Percentiles rank a stretch among this genome's conserved stretches.
These are phyloP conservation scores for Acrocyrtus sp. DNA, from an alignment of 2,888 invertebrate species.

Conservation along the genomic window DNA sequence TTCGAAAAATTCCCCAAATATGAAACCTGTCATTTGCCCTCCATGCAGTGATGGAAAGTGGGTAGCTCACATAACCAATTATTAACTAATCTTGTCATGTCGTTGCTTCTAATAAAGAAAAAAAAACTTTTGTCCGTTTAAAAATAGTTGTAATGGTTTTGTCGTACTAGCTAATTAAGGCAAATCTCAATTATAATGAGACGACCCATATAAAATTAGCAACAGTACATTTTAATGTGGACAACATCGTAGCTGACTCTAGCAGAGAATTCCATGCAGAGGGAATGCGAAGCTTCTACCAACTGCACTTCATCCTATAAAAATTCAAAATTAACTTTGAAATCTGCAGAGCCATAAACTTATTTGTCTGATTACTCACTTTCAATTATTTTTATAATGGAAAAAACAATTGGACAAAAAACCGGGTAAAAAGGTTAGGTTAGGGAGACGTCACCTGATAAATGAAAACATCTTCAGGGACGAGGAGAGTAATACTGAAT, in stretches of 20 bases:
- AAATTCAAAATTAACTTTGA: not conserved
- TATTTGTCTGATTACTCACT: constrained; percentile 11
- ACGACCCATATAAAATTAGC: constrained; percentile 4
- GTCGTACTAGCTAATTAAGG: constrained; percentile 14
- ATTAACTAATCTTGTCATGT: no score
- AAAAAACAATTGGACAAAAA: constrained; percentile 30
- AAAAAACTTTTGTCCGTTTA: no score
- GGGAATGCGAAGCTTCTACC: constrained; percentile 38
- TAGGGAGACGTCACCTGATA: constrained; percentile 6
- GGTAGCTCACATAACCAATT: no score
- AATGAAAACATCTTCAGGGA: not conserved
- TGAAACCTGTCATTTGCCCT: constrained; percentile 20
- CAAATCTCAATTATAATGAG: not conserved
- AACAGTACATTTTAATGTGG: constrained; percentile 28
- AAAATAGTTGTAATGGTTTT: no score
- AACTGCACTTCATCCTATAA: constrained; percentile 1
- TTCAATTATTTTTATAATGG: constrained; percentile 18
- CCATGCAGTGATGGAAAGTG: constrained; percentile 22
- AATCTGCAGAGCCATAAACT: not conserved
- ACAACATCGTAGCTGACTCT: not conserved
- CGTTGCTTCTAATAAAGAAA: no score
- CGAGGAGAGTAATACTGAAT: constrained; percentile 2
- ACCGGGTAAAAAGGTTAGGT: constrained; percentile 15
- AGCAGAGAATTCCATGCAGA: not conserved
- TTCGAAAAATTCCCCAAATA: constrained; percentile 36